Evolutionary conservation across 1,140 invertebrate species (phyloP).

Genomic region (Brachionus rubens): DNA sequence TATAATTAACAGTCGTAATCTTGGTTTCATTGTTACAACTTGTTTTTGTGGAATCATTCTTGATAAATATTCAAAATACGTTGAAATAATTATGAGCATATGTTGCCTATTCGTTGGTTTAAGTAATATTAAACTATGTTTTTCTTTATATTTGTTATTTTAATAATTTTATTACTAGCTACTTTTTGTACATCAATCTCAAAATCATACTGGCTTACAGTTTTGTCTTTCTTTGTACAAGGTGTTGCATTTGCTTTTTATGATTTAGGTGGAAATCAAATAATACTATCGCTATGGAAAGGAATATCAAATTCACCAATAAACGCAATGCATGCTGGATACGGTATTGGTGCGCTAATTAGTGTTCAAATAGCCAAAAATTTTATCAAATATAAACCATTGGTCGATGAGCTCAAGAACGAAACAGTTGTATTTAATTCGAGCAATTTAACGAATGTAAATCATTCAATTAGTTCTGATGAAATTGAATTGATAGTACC

Average conservation of each 20-base stretch:
- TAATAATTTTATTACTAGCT: too few relatives aligned
- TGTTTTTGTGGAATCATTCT: not conserved
- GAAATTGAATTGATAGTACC: not conserved
- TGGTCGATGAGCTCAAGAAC: not conserved
- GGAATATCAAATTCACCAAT: slow-evolving; percentile 35
- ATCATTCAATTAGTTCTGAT: not conserved
- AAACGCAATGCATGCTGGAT: slow-evolving; percentile 46
- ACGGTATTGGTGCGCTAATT: slow-evolving; percentile 7
- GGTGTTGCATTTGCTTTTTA: not conserved
- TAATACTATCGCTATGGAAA: slow-evolving; percentile 24
- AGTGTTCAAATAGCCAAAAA: not conserved
- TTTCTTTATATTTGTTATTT: too few relatives aligned
- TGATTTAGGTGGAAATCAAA: slow-evolving; percentile 29
- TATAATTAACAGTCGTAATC: not conserved
- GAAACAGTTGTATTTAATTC: not conserved
- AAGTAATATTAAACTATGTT: not conserved
- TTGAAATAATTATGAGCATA: not conserved
- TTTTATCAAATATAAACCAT: slow-evolving; percentile 14
- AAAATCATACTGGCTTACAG: too few relatives aligned
- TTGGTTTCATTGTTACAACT: not conserved
- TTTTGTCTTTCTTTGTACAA: not conserved
- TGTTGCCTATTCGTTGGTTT: not conserved
- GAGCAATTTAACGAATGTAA: not conserved
- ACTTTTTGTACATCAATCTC: too few relatives aligned
- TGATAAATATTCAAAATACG: not conserved